Evolutionary conservation across 2,888 invertebrate genomes (phyloP).

Genomic region (Pristionchus maxplancki): DNA sequence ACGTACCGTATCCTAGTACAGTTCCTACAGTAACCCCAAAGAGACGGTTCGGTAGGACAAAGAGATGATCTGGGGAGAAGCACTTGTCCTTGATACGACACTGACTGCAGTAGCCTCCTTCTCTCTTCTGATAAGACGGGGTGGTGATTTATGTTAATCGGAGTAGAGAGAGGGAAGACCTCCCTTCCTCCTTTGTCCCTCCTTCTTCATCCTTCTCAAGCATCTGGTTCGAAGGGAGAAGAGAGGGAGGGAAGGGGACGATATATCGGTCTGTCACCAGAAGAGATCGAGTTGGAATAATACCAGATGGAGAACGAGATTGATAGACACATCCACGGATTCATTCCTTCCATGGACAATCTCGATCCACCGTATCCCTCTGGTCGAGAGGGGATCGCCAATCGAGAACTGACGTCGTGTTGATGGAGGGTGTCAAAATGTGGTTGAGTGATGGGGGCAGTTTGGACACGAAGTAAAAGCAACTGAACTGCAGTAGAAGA

Average conservation of each 20-base stretch:
- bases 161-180: constrained; percentile 27
- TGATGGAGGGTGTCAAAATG: constrained; percentile 38
- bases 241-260: constrained; percentile 22
- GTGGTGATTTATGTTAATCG: constrained; percentile 46
- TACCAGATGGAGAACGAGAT: constrained; percentile 40
- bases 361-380: background rate
- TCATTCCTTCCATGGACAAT: background rate
- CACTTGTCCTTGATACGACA: background rate
- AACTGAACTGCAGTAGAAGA: constrained; percentile 43
- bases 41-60: background rate
- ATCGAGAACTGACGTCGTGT: constrained; percentile 13
- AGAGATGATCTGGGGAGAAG: background rate
- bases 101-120: constrained; percentile 14
- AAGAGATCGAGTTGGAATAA: constrained; percentile 28
- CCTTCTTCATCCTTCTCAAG: constrained; percentile 11
- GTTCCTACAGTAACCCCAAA: background rate
- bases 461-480: constrained; percentile 33
- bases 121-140: constrained; percentile 32
- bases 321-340: constrained; percentile 16
- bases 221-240: constrained; percentile 42
- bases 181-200: constrained; percentile 15
- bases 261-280: constrained; percentile 35
- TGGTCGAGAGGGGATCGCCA: background rate
- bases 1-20: background rate
- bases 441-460: constrained; percentile 32